phyloP scores from a whole-genome alignment of 2,888 invertebrate genomes.

The Stenodema calcarata region DNA sequence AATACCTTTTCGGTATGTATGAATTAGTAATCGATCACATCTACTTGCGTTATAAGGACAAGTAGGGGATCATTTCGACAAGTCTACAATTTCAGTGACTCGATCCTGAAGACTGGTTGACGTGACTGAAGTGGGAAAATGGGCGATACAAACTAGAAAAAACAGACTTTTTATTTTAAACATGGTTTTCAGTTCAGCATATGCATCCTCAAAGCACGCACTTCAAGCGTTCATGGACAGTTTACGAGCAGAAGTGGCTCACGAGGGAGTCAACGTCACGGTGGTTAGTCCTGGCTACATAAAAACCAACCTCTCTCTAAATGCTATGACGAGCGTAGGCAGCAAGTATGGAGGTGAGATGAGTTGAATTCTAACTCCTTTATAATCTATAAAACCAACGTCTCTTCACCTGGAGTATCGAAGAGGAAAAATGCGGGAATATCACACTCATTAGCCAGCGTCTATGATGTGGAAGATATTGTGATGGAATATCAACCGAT shows the following conservation, averaged over 20 bases:
- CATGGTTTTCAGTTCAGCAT: constrained; percentile 71
- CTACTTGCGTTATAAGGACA: not conserved
- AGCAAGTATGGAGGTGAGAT: constrained; percentile 73
- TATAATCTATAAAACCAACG: no score
- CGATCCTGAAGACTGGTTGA: no score
- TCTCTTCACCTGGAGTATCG: no score
- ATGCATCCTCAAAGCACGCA: constrained; percentile 94
- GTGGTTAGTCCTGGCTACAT: constrained; percentile 92
- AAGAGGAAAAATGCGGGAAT: no score
- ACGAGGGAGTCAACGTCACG: constrained; percentile 80
- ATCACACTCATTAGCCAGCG: no score
- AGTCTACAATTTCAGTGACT: no score
- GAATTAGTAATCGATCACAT: no score
- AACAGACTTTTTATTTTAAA: no score
- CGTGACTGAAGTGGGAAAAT: no score
- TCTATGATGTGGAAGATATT: no score
- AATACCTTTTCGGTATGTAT: constrained; percentile 74
- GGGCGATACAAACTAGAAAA: no score
- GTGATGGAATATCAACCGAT: no score
- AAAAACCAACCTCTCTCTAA: constrained; percentile 87
- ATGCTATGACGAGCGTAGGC: constrained; percentile 87
- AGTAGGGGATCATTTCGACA: not conserved
- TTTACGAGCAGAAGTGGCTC: constrained; percentile 83
- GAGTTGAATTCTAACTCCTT: not conserved
- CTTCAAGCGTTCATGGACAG: constrained; percentile 92